These are phyloP conservation scores for Diplogasteroides magnus DNA, from an alignment of 1,140 invertebrate genomes.

Conservation along the genomic window DNA sequence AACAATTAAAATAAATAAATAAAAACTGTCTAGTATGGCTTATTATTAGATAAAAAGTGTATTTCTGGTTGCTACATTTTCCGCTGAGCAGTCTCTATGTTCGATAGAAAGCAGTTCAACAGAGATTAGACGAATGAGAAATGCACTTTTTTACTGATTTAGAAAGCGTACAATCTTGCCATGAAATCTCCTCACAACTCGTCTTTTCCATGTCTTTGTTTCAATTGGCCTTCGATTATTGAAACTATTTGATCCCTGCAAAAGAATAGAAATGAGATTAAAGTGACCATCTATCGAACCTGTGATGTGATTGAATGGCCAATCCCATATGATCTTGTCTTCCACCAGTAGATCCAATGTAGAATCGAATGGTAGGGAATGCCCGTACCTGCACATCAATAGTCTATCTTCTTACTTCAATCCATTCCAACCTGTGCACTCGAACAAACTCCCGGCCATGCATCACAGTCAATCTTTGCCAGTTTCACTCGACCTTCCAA, in stretches of 20 bases:
- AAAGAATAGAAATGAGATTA: background rate
- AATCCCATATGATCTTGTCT: slow-evolving; percentile 29
- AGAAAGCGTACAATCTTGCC: too few species aligned
- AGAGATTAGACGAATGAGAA: too few species aligned
- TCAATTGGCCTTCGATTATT: background rate
- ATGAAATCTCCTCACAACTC: background rate
- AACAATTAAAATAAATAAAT: too few species aligned
- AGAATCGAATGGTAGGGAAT: slow-evolving; percentile 37
- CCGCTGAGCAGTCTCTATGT: too few species aligned
- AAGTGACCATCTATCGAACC: too few species aligned
- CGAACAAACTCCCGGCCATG: slow-evolving; percentile 32
- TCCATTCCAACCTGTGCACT: slow-evolving; percentile 14
- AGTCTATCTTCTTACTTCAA: background rate
- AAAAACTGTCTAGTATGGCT: too few species aligned
- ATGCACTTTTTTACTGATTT: too few species aligned
- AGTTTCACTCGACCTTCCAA: slow-evolving; percentile 47
- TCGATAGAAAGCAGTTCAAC: too few species aligned
- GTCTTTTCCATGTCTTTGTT: background rate
- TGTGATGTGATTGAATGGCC: slow-evolving; percentile 28
- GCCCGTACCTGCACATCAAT: slow-evolving; percentile 15
- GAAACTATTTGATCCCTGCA: background rate
- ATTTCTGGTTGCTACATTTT: too few species aligned
- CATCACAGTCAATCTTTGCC: slow-evolving; percentile 52
- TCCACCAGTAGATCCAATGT: slow-evolving; percentile 22
- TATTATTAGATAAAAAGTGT: too few species aligned